Percentiles rank a stretch among this genome's conserved stretches.
Conservation (phyloP, 2,797 vertebrate species). For the Columba guinea region DNA sequence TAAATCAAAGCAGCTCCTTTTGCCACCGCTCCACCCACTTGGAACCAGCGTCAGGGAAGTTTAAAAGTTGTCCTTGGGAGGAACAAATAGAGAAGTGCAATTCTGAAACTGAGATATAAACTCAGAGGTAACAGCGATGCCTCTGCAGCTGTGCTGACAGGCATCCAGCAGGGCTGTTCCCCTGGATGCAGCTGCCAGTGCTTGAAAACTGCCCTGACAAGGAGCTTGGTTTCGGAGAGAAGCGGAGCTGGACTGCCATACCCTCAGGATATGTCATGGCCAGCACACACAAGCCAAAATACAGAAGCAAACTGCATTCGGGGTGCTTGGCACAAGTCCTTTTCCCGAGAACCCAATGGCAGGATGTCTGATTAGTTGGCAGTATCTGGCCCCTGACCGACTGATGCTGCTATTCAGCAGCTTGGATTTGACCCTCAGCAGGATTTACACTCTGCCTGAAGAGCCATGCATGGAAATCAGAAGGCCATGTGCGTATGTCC, state of each 20-base stretch:
- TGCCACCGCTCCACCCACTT: slow-evolving; percentile 13
- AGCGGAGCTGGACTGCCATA: not conserved
- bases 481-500: not conserved
- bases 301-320: not conserved
- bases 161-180: fast-evolving
- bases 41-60: not conserved
- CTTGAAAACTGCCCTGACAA: not conserved
- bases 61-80: slow-evolving; percentile 6
- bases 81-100: not conserved
- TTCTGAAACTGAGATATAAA: not conserved
- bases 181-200: not conserved
- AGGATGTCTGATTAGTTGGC: not conserved
- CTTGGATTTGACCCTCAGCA: slow-evolving; percentile 30
- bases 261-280: not conserved
- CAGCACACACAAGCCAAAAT: not conserved
- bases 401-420: slow-evolving; percentile 31
- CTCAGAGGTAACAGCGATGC: not conserved
- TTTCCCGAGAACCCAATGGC: not conserved
- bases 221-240: not conserved
- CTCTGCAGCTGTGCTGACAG: not conserved
- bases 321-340: not conserved
- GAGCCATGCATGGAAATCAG: not conserved
- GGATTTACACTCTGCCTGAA: slow-evolving; percentile 15
- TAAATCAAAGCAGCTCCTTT: slow-evolving; percentile 49
- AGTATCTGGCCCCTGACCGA: not conserved